Conservation (phyloP, 92 coral and sea anemone genomes). For the Diadumene lineata region DNA sequence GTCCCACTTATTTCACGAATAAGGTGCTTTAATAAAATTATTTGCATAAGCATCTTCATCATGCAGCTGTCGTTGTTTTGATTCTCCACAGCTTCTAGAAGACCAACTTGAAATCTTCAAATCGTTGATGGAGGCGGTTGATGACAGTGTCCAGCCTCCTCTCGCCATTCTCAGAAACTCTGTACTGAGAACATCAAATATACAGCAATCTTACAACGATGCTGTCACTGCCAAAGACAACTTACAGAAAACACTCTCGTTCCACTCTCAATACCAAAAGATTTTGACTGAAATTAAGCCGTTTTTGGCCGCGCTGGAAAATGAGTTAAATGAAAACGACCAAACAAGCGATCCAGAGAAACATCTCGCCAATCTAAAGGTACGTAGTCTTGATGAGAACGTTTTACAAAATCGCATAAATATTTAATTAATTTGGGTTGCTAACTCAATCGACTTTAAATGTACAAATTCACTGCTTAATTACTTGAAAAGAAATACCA, state of each 20-base stretch:
- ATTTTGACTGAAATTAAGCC: slow-evolving; percentile 39
- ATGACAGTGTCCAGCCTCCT: slow-evolving; percentile 44
- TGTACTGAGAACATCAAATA: slow-evolving; percentile 21
- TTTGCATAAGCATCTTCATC: slow-evolving; percentile 15
- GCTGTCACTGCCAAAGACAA: slow-evolving; percentile 41
- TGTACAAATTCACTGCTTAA: neutral
- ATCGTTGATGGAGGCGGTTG: slow-evolving; percentile 57
- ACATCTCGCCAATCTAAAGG: slow-evolving; percentile 19
- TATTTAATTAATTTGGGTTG: slow-evolving; percentile 1
- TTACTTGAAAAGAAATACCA: neutral
- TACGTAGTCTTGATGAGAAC: neutral
- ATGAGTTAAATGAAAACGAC: slow-evolving; percentile 26
- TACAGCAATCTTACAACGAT: slow-evolving; percentile 34
- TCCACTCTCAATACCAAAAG: slow-evolving; percentile 61
- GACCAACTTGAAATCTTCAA: slow-evolving; percentile 60
- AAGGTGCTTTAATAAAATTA: slow-evolving; percentile 5
- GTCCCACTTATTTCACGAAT: slow-evolving; percentile 14
- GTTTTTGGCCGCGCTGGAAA: slow-evolving; percentile 32
- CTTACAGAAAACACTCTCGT: slow-evolving; percentile 58
- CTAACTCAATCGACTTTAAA: neutral
- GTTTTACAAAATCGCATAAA: neutral
- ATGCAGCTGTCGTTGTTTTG: slow-evolving; percentile 33
- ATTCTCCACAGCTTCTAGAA: slow-evolving; percentile 55
- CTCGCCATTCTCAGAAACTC: slow-evolving; percentile 30
- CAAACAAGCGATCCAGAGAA: slow-evolving; percentile 10